These are phyloP conservation scores for Coreoperca whiteheadi DNA, from an alignment of 2,113 vertebrate species.

Conservation along the genomic window DNA sequence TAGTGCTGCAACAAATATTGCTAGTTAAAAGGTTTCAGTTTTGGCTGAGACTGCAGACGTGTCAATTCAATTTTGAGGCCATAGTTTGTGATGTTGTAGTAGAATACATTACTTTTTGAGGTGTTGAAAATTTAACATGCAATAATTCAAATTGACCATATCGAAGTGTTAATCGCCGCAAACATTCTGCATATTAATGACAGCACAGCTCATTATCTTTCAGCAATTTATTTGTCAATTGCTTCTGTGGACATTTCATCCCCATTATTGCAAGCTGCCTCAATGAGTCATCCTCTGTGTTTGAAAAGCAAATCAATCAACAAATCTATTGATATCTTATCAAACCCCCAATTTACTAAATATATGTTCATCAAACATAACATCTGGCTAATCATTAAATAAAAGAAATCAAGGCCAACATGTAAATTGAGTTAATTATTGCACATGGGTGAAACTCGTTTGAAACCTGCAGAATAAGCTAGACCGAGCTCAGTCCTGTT, in stretches of 20 bases:
- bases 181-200: too few relatives aligned
- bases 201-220: conserved; percentile 1
- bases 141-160: too few relatives aligned
- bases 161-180: too few relatives aligned
- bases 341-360: not conserved
- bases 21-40: not conserved
- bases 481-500: not conserved
- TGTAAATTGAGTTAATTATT: not conserved
- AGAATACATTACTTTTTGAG: not conserved
- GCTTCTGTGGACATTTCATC: not conserved
- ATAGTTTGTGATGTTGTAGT: not conserved
- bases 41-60: not conserved
- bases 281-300: not conserved
- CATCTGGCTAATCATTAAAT: not conserved
- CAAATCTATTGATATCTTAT: not conserved
- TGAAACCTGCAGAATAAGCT: not conserved
- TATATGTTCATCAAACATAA: not conserved
- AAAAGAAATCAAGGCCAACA: conserved; percentile 15
- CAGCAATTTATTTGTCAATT: conserved; percentile 1
- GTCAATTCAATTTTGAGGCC: not conserved
- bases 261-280: not conserved
- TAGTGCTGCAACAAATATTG: not conserved
- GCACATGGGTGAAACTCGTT: not conserved
- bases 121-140: not conserved
- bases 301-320: conserved; percentile 7